These are phyloP conservation scores for Eupelmus urozonus DNA, from an alignment of 2,888 invertebrate genomes.

Conservation along the genomic window DNA sequence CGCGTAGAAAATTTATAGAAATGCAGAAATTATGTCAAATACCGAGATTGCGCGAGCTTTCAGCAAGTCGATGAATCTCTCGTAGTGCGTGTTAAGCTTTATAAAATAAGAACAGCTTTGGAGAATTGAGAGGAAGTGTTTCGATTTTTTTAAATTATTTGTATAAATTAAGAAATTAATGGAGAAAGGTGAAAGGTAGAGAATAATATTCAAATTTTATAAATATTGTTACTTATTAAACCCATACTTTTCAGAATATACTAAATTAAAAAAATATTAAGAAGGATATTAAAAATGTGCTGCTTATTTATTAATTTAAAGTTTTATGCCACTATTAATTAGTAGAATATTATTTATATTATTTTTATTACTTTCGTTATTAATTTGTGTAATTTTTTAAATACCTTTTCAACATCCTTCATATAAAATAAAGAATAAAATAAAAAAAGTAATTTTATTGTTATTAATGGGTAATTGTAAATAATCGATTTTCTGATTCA, in stretches of 20 bases:
- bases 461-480: background rate
- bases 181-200: background rate
- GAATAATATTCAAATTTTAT: background rate
- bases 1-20: too few species aligned
- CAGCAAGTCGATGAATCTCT: slow-evolving; percentile 70
- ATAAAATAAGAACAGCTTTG: slow-evolving; percentile 9
- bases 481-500: background rate
- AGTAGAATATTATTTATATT: too few species aligned
- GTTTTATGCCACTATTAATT: too few species aligned
- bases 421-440: slow-evolving; percentile 1
- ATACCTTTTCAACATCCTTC: slow-evolving; percentile 15
- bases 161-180: slow-evolving; percentile 23
- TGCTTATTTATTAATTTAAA: background rate
- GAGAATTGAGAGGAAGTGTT: slow-evolving; percentile 20
- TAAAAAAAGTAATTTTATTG: slow-evolving; percentile 13
- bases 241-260: background rate
- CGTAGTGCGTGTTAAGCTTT: slow-evolving; percentile 42
- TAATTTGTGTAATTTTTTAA: too few species aligned
- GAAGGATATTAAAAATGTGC: slow-evolving; percentile 24
- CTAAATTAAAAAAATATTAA: background rate
- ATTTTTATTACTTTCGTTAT: too few species aligned
- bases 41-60: slow-evolving; percentile 33
- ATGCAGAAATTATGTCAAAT: too few species aligned
- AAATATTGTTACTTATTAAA: background rate
- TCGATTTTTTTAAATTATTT: slow-evolving; percentile 10